phyloP scores from a whole-genome alignment of 2,113 vertebrate species.

The Xiphophorus hellerii region DNA sequence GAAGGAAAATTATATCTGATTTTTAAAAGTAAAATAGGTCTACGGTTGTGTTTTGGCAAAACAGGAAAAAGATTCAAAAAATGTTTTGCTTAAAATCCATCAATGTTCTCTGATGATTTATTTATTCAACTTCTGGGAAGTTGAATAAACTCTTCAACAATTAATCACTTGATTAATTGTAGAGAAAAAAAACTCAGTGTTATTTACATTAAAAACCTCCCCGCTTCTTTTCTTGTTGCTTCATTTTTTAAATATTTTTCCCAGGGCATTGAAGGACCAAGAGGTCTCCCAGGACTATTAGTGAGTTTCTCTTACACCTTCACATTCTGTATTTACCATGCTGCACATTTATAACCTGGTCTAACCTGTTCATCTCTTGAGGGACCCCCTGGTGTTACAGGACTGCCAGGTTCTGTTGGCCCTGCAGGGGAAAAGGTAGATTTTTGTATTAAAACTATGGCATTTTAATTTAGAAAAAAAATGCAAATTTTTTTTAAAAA shows the following conservation, averaged over 20 bases:
- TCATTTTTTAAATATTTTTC: slow-evolving; percentile 1
- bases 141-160: no score
- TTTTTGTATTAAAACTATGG: neutral
- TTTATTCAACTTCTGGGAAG: no score
- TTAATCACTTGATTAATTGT: neutral
- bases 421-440: slow-evolving; percentile 86
- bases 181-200: neutral
- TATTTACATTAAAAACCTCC: neutral
- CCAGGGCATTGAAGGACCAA: slow-evolving; percentile 76
- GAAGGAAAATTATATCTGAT: neutral
- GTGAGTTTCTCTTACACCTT: slow-evolving; percentile 63
- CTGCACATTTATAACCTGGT: neutral
- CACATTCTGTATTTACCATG: neutral
- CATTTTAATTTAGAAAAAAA: neutral
- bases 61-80: no score
- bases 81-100: no score
- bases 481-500: neutral
- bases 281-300: slow-evolving; percentile 68
- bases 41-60: neutral
- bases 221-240: neutral
- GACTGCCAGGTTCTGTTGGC: slow-evolving; percentile 81
- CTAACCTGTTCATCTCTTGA: slow-evolving; percentile 55
- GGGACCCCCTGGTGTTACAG: slow-evolving; percentile 83
- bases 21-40: neutral
- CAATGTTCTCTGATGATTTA: no score